Conservation (phyloP, 2,797 vertebrate genomes). For the Gephyroberyx darwinii region DNA sequence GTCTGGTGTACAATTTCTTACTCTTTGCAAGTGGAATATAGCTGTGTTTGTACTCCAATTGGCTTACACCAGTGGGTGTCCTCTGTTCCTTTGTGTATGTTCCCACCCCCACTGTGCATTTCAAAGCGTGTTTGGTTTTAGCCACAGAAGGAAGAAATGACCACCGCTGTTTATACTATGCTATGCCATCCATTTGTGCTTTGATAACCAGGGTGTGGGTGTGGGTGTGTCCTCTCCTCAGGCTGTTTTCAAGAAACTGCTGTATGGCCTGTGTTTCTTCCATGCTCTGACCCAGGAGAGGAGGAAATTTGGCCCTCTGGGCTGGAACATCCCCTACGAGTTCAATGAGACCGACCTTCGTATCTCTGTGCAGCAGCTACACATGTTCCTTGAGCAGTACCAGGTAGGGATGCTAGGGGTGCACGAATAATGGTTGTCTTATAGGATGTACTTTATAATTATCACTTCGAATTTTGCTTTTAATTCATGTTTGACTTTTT, state of each 20-base stretch:
- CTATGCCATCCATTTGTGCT: constrained; percentile 4
- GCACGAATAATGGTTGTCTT: too few species aligned
- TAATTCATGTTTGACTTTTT: too few species aligned
- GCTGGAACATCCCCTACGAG: constrained; percentile 93
- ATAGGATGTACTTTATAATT: too few species aligned
- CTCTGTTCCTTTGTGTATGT: constrained; percentile 22
- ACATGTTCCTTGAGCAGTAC: constrained; percentile 90
- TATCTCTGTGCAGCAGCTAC: constrained; percentile 91
- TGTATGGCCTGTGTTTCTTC: constrained; percentile 92
- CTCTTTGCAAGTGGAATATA: background rate
- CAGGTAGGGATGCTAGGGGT: constrained; percentile 74
- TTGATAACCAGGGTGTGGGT: constrained; percentile 11
- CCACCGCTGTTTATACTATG: constrained; percentile 17
- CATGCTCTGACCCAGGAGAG: constrained; percentile 90
- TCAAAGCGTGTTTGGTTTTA: constrained; percentile 40
- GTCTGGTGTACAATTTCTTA: background rate
- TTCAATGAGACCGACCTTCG: constrained; percentile 91
- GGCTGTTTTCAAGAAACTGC: constrained; percentile 88
- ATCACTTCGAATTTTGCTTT: too few species aligned
- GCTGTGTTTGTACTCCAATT: background rate
- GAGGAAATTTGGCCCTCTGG: constrained; percentile 88
- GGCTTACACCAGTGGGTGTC: constrained; percentile 4
- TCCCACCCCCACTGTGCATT: constrained; percentile 32
- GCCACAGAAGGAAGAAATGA: constrained; percentile 19
- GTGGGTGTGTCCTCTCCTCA: constrained; percentile 58